phyloP scores from a whole-genome alignment of 2,888 invertebrate species.

The Agrenia bidenticulata region DNA sequence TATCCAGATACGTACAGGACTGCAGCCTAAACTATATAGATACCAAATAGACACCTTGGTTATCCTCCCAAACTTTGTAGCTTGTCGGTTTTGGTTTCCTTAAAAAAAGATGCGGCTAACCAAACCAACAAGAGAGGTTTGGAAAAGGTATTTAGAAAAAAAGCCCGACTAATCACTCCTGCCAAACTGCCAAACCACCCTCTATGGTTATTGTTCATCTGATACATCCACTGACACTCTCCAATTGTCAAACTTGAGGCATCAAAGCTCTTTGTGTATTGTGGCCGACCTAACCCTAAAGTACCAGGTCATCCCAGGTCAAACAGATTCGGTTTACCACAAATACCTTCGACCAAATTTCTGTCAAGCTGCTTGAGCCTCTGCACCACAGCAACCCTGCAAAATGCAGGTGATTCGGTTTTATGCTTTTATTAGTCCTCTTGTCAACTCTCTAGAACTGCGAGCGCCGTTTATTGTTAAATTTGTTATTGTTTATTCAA shows the following conservation, averaged over 20 bases:
- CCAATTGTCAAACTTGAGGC: not conserved
- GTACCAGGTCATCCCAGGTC: slow-evolving; percentile 2
- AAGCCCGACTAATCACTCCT: not conserved
- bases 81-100: not conserved
- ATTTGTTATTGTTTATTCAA: too few species aligned
- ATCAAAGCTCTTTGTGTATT: too few species aligned
- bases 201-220: not conserved
- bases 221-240: not conserved
- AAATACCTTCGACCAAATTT: not conserved
- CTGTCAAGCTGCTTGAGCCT: not conserved
- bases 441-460: too few species aligned
- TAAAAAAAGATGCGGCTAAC: slow-evolving; percentile 21
- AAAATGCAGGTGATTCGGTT: too few species aligned
- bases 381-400: not conserved
- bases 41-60: not conserved
- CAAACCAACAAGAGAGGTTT: slow-evolving; percentile 1
- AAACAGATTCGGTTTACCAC: not conserved
- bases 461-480: too few species aligned
- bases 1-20: not conserved
- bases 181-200: not conserved
- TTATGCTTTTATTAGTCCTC: too few species aligned
- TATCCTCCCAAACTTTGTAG: slow-evolving; percentile 1
- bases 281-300: not conserved
- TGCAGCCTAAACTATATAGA: not conserved
- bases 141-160: slow-evolving; percentile 2